phyloP scores from a whole-genome alignment of 1,140 invertebrate species.

The Diplogasteroides magnus region DNA sequence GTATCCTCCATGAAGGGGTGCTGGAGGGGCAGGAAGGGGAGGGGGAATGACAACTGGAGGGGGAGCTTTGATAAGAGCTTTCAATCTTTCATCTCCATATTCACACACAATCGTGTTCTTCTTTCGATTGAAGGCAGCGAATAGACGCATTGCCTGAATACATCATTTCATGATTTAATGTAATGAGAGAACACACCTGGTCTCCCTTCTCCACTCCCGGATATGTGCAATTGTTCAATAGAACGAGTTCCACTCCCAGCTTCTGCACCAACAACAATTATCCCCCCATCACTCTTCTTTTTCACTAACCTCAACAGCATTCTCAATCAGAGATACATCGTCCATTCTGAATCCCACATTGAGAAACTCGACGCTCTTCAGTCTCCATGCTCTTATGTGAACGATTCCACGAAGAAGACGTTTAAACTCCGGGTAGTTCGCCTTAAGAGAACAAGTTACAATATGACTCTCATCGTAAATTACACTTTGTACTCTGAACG shows the following conservation, averaged over 20 bases:
- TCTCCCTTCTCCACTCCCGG: conserved; percentile 21
- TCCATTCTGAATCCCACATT: conserved; percentile 24
- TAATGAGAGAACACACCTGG: not conserved
- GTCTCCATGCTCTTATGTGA: conserved; percentile 25
- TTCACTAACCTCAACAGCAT: not conserved
- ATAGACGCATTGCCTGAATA: conserved; percentile 11
- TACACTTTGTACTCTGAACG: no score
- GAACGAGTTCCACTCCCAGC: conserved; percentile 24
- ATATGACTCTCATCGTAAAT: no score
- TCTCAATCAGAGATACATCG: conserved; percentile 5
- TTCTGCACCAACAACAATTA: conserved; percentile 6
- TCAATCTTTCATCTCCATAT: conserved; percentile 29
- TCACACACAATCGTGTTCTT: conserved; percentile 27
- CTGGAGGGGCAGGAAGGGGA: not conserved
- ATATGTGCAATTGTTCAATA: conserved; percentile 28
- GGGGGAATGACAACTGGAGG: not conserved
- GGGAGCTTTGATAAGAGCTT: conserved; percentile 10
- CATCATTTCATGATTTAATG: not conserved
- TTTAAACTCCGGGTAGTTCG: conserved; percentile 13
- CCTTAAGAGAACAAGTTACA: no score
- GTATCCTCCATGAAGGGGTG: no score
- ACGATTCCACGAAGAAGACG: conserved; percentile 21
- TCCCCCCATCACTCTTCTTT: no score
- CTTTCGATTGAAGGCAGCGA: conserved; percentile 24
- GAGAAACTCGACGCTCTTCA: conserved; percentile 27